A percentile compares a stretch with the other conserved stretches of the same genome.
phyloP scores from a whole-genome alignment of 2,113 vertebrate genomes.

The Pteropus alecto region DNA sequence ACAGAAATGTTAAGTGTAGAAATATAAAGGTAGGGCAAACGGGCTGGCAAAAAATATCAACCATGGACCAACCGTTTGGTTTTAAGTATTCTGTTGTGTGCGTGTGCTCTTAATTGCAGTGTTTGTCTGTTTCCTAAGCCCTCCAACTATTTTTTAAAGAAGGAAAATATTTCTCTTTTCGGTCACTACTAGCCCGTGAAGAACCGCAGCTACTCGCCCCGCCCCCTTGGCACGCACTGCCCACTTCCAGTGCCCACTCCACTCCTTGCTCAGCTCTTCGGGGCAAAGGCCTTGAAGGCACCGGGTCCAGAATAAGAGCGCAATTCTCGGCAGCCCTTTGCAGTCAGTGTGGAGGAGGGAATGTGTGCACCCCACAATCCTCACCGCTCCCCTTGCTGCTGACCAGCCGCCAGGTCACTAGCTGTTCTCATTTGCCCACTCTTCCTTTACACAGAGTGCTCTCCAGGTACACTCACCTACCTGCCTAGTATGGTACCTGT shows the following conservation, averaged over 20 bases:
- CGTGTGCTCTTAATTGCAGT: neutral
- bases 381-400: neutral
- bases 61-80: neutral
- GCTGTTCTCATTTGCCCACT: neutral
- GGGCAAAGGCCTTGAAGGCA: neutral
- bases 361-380: fast-evolving
- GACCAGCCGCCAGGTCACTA: neutral
- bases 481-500: neutral
- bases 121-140: neutral
- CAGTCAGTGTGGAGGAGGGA: neutral
- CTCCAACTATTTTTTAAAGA: conserved; percentile 33
- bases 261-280: neutral
- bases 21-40: neutral
- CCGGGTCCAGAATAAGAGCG: neutral
- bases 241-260: fast-evolving
- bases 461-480: neutral
- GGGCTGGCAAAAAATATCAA: neutral
- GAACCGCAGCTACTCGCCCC: too few relatives aligned
- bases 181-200: neutral
- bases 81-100: neutral
- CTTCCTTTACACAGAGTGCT: neutral
- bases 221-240: neutral
- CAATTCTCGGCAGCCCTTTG: neutral
- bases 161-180: neutral
- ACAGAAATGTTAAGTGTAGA: neutral